phyloP scores from a whole-genome alignment of 1,140 invertebrate species.

The Lysiphlebus fabarum region DNA sequence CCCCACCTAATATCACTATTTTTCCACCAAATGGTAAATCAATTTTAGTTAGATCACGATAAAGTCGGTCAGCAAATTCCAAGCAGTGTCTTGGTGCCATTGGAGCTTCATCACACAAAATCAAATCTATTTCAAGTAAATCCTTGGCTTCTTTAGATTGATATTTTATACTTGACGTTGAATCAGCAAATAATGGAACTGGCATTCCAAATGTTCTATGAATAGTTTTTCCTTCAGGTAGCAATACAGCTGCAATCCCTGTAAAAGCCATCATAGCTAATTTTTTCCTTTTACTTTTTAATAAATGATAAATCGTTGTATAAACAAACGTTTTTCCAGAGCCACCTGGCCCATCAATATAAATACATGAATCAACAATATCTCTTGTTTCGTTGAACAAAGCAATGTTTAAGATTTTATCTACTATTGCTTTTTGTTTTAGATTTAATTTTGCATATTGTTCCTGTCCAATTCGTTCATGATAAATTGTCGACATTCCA shows the following conservation, averaged over 20 bases:
- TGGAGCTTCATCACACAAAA: slow-evolving; percentile 39
- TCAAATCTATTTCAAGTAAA: slow-evolving; percentile 23
- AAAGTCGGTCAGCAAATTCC: not conserved
- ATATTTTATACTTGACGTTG: slow-evolving; percentile 35
- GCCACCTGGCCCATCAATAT: slow-evolving; percentile 13
- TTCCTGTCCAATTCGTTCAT: no score
- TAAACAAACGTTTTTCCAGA: slow-evolving; percentile 2
- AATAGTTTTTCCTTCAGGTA: slow-evolving; percentile 28
- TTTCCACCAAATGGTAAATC: slow-evolving; percentile 10
- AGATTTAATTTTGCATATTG: no score
- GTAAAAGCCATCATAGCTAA: slow-evolving; percentile 28
- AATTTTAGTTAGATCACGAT: slow-evolving; percentile 1
- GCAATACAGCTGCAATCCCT: slow-evolving; percentile 31
- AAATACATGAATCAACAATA: no score
- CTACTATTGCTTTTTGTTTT: no score
- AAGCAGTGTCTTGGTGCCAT: slow-evolving; percentile 28
- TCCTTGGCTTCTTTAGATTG: slow-evolving; percentile 23
- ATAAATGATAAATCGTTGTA: slow-evolving; percentile 19
- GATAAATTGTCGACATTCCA: no score
- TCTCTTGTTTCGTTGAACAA: no score
- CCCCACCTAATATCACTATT: slow-evolving; percentile 6
- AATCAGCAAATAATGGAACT: slow-evolving; percentile 24
- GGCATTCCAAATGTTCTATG: slow-evolving; percentile 29
- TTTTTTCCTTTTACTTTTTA: slow-evolving; percentile 19
- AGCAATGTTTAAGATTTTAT: no score